A percentile compares a stretch with the other conserved stretches of the same genome.
phyloP scores from a whole-genome alignment of 2,888 invertebrate genomes.

The Melolontha melolontha region DNA sequence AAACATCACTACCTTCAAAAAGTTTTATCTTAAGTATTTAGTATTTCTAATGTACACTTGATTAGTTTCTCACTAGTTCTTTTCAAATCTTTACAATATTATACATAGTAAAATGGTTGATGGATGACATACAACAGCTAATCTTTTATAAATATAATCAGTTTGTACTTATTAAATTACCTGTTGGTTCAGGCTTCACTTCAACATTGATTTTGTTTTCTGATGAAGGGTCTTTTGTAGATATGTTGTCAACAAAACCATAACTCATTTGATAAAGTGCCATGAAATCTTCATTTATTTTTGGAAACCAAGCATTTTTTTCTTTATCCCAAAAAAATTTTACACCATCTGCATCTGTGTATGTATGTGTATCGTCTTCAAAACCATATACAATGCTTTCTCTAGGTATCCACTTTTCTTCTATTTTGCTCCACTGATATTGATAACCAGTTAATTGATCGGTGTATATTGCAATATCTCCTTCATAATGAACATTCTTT shows the following conservation, averaged over 20 bases:
- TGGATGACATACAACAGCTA: too few relatives aligned
- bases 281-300: constrained; percentile 96
- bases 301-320: constrained; percentile 96
- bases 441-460: constrained; percentile 77
- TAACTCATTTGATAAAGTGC: constrained; percentile 97
- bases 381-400: constrained; percentile 70
- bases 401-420: constrained; percentile 71
- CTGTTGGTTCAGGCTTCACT: constrained; percentile 56
- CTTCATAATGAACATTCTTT: constrained; percentile 77
- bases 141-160: too few relatives aligned
- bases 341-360: constrained; percentile 88
- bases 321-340: constrained; percentile 92
- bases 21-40: too few relatives aligned
- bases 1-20: too few relatives aligned
- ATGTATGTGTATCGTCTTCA: constrained; percentile 83
- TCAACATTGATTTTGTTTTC: constrained; percentile 55
- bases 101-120: too few relatives aligned
- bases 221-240: constrained; percentile 51
- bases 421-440: constrained; percentile 74
- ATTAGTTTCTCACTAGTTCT: too few relatives aligned
- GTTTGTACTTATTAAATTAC: constrained; percentile 13
- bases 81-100: too few relatives aligned
- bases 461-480: constrained; percentile 78
- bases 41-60: too few relatives aligned
- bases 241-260: constrained; percentile 79